Conservation (phyloP, 2,888 invertebrate genomes). For the Tanypteryx hageni region DNA sequence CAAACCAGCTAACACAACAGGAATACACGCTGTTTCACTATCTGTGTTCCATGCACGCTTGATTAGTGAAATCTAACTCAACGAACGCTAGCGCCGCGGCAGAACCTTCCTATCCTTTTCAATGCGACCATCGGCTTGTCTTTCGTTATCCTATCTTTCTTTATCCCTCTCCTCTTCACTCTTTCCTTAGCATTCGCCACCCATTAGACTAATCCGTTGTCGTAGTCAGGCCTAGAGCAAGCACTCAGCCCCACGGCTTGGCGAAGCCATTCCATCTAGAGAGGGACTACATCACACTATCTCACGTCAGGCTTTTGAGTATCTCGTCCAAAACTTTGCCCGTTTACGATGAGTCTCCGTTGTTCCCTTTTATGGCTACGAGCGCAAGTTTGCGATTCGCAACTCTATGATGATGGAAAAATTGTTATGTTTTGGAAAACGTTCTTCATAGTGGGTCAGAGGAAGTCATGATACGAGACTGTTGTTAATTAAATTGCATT, state of each 20-base stretch:
- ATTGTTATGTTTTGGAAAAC: not conserved
- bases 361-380: not conserved
- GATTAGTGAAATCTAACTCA: not conserved
- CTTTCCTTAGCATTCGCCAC: not conserved
- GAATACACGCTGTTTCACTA: no score
- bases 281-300: conserved; percentile 12
- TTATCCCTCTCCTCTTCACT: not conserved
- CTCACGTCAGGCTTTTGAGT: conserved; percentile 16
- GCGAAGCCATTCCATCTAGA: not conserved
- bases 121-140: not conserved
- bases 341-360: not conserved
- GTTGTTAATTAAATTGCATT: conserved; percentile 1
- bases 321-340: conserved; percentile 17
- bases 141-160: not conserved
- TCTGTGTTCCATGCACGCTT: not conserved
- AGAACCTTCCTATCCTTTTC: not conserved
- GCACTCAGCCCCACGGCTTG: not conserved
- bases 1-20: no score
- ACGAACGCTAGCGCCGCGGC: not conserved
- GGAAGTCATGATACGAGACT: not conserved
- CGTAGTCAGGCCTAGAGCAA: not conserved
- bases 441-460: not conserved
- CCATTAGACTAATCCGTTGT: not conserved
- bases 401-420: not conserved
- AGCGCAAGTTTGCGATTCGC: not conserved